Evolutionary conservation across 2,888 invertebrate genomes (phyloP), one percentile per base, ranked within the genome.

Genomic region (Cepaea hortensis): DNA sequence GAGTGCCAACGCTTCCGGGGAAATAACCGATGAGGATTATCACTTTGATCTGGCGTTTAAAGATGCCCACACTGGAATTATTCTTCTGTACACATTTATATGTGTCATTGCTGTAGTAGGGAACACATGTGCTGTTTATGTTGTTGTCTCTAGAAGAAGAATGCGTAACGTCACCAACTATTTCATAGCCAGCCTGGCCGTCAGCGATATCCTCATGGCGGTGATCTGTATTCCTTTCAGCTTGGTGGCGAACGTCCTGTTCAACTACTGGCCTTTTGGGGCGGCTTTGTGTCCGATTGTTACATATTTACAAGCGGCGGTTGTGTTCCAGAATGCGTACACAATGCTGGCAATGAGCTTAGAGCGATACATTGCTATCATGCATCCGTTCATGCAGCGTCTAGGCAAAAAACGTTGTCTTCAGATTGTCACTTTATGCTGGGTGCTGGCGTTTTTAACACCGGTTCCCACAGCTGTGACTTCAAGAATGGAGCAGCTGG

Each of bases 141-240:
- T 90, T 0, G 89, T 90, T 18, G 61, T 88, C 88, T 96, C 96
- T 3, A 97, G 97, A 23, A 96, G 97, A 0, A 96, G 97, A 73
- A 98, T 98, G 98, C 96, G 97, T 91, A 98, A 97, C 55, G 97
- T 98, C 6, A 98, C 98, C 70, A 98, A 98, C 94, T 97, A 93
- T 87, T 92, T 95, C 85, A 94, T 95, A 85, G 92, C 93, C 48
- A 94, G 94, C 88, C 90, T 95, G 87, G 94, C 94, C 23, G 84
- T 91, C 82, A 93, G 94, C 35, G 95, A 95, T 89, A 90, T 95
- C 9, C 91, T 95, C 82, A 95, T 95, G 91, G 92, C 94, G 6
- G 89, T 94, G 5, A 90, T 95, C 85, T 95, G 95, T 89, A 94
- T 95, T 84, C 95, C 95, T 6, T 93, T 94, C 90, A 94, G 92